Conservation (phyloP, 2,113 vertebrate genomes). For the Corythornis madagascariensis region DNA sequence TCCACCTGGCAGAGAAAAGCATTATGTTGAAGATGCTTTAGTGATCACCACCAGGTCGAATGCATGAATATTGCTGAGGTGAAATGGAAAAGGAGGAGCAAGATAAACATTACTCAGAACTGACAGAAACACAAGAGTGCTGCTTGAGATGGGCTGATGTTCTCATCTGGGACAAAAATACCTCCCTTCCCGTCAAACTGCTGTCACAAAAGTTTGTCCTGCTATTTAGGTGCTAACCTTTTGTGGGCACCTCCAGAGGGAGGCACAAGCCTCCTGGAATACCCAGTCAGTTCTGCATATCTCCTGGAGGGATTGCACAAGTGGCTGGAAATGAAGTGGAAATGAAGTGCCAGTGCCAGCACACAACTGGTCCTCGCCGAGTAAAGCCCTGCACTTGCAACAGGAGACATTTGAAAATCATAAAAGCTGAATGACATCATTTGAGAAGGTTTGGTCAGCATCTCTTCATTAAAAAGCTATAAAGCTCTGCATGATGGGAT, state of each 20-base stretch:
- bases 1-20: background rate
- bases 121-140: background rate
- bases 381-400: background rate
- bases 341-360: background rate
- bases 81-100: background rate
- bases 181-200: background rate
- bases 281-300: background rate
- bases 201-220: background rate
- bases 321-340: background rate
- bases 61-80: background rate
- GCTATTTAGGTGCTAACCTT: background rate
- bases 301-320: too few relatives aligned
- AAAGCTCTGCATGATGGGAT: background rate
- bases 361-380: background rate
- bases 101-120: background rate
- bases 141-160: background rate
- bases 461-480: background rate
- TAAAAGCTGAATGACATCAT: background rate
- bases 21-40: background rate
- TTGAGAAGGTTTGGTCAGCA: background rate
- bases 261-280: background rate
- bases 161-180: background rate
- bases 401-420: background rate
- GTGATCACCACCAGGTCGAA: background rate
- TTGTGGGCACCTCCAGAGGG: background rate